Evolutionary conservation across 2,888 invertebrate species (phyloP).

Genomic region (Clusia tigrina): DNA sequence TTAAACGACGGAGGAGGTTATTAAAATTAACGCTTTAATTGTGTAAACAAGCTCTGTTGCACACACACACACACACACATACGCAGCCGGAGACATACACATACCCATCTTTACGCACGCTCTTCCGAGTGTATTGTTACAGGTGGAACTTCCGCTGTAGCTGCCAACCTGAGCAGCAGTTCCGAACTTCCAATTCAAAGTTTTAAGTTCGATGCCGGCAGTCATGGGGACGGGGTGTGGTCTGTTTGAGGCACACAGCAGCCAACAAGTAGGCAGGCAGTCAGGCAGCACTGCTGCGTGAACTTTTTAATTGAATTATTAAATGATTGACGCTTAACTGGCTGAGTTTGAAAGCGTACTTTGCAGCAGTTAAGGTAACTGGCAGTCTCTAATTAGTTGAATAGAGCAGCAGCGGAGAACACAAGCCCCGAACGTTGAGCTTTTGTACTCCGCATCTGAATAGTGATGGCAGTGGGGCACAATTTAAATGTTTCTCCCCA

Average conservation of each 20-base stretch:
- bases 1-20: neutral
- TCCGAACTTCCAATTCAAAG: neutral
- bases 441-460: too few species aligned
- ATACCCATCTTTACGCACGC: too few species aligned
- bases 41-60: conserved; percentile 30
- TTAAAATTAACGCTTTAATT: neutral
- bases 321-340: conserved; percentile 21
- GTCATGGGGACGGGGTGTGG: neutral
- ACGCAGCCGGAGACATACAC: conserved; percentile 3
- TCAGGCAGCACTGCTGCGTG: conserved; percentile 14
- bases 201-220: neutral
- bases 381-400: conserved; percentile 19
- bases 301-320: conserved; percentile 28
- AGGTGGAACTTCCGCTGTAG: too few species aligned
- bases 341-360: conserved; percentile 14
- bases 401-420: neutral
- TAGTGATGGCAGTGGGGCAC: neutral
- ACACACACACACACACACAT: conserved; percentile 20
- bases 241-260: neutral
- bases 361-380: neutral
- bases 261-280: conserved; percentile 5
- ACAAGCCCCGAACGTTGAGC: neutral
- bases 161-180: neutral
- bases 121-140: too few species aligned
- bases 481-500: neutral